Percentiles rank a stretch among this genome's conserved stretches.
Conservation (phyloP, 2,888 invertebrate species). For the Parascotia fuliginaria region DNA sequence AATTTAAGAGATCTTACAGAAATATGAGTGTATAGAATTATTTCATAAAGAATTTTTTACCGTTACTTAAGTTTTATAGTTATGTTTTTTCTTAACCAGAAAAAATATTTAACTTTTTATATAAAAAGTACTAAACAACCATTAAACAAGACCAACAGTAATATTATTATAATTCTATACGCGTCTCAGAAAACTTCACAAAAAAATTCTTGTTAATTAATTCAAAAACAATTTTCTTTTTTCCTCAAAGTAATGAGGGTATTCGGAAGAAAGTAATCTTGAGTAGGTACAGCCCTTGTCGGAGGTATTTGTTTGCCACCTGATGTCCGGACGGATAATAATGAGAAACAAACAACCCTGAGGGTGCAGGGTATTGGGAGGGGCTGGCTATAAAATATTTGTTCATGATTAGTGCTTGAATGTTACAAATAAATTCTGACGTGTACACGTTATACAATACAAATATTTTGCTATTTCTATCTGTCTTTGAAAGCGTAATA, state of each 20-base stretch:
- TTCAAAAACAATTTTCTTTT: constrained; percentile 10
- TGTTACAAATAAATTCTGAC: neutral
- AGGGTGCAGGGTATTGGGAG: constrained; percentile 11
- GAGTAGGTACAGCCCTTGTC: constrained; percentile 18
- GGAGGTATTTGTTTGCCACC: constrained; percentile 36
- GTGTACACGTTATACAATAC: neutral
- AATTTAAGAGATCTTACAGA: no score
- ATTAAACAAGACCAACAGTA: neutral
- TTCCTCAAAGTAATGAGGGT: constrained; percentile 19
- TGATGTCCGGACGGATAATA: constrained; percentile 44
- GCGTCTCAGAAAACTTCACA: neutral
- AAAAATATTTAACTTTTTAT: neutral
- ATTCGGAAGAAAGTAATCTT: constrained; percentile 24
- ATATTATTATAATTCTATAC: neutral
- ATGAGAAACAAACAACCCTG: constrained; percentile 47
- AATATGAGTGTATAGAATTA: no score
- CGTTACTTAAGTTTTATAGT: no score
- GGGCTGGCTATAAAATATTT: constrained; percentile 7
- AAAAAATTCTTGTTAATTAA: constrained; percentile 17
- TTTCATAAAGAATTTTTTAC: no score
- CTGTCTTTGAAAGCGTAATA: no score
- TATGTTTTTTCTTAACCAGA: neutral
- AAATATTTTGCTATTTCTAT: no score
- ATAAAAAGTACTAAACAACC: neutral
- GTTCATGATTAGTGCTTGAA: neutral